Percentiles rank a stretch among this genome's conserved stretches.
phyloP scores from a whole-genome alignment of 2,888 invertebrate species.

The Stenchaetothrips biformis region DNA sequence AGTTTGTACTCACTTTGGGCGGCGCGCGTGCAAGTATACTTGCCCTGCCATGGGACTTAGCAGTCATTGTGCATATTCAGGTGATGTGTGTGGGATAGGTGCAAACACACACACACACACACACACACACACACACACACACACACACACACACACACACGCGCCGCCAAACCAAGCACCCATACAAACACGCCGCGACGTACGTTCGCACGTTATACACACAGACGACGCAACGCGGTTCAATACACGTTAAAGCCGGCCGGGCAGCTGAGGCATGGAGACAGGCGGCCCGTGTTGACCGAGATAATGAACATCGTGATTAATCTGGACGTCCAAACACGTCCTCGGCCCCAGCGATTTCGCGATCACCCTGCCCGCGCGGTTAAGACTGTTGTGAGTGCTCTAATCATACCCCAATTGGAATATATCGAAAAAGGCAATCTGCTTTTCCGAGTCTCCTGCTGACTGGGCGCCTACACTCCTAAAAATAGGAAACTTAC shows the following conservation, averaged over 20 bases:
- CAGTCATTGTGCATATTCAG: background rate
- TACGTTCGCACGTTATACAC: background rate
- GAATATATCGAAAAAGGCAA: too few relatives aligned
- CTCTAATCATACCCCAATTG: too few relatives aligned
- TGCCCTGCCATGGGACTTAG: background rate
- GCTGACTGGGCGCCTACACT: too few relatives aligned
- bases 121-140: background rate
- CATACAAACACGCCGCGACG: background rate
- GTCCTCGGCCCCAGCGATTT: too few relatives aligned
- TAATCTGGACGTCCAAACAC: too few relatives aligned
- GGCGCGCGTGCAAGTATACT: background rate
- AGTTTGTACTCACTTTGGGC: too few relatives aligned
- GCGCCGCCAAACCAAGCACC: background rate
- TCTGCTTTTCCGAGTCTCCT: too few relatives aligned
- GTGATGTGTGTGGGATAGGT: background rate
- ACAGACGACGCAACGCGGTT: constrained; percentile 1
- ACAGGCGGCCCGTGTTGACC: background rate
- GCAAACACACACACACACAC: background rate
- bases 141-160: background rate
- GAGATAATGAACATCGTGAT: background rate
- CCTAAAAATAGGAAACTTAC: too few relatives aligned
- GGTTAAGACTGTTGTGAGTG: too few relatives aligned
- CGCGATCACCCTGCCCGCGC: too few relatives aligned
- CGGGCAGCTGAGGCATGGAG: background rate
- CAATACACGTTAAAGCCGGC: background rate